Percentiles rank a stretch among this genome's conserved stretches.
Evolutionary conservation across 2,797 vertebrate species (phyloP).

Genomic region (Phalloptychus januarius): DNA sequence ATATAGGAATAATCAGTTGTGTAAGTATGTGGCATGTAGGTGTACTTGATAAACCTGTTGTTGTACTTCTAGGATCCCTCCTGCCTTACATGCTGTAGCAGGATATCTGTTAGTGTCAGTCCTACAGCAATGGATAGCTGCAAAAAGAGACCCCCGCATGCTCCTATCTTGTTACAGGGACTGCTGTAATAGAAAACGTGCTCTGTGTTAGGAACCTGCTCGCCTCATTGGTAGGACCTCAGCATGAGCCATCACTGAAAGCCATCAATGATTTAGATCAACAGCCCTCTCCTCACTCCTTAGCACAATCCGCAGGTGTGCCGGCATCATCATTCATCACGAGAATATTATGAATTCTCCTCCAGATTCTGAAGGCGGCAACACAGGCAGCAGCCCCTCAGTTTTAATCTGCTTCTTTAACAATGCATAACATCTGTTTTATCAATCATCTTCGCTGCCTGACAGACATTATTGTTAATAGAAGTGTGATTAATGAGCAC

Average conservation of each 20-base stretch:
- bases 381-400: conserved; percentile 11
- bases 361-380: conserved; percentile 34
- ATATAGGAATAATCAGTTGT: not conserved
- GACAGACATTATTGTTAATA: conserved; percentile 8
- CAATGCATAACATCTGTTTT: conserved; percentile 28
- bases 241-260: conserved; percentile 45
- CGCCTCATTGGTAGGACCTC: conserved; percentile 47
- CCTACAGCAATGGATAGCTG: conserved; percentile 18
- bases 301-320: conserved; percentile 60
- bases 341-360: conserved; percentile 56
- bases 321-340: conserved; percentile 59
- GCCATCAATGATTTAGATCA: conserved; percentile 73
- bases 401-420: conserved; percentile 13
- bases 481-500: conserved; percentile 35
- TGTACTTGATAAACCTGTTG: not conserved
- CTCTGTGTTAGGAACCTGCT: conserved; percentile 49
- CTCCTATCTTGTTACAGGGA: conserved; percentile 46
- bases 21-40: not conserved
- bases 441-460: conserved; percentile 15
- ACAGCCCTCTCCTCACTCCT: conserved; percentile 48
- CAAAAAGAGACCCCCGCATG: conserved; percentile 38
- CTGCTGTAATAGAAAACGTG: conserved; percentile 66
- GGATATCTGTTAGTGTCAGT: conserved; percentile 21
- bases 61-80: not conserved
- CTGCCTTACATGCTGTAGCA: conserved; percentile 24